phyloP scores from a whole-genome alignment of 2,797 vertebrate genomes.

The Hapalemur alaotrensis region DNA sequence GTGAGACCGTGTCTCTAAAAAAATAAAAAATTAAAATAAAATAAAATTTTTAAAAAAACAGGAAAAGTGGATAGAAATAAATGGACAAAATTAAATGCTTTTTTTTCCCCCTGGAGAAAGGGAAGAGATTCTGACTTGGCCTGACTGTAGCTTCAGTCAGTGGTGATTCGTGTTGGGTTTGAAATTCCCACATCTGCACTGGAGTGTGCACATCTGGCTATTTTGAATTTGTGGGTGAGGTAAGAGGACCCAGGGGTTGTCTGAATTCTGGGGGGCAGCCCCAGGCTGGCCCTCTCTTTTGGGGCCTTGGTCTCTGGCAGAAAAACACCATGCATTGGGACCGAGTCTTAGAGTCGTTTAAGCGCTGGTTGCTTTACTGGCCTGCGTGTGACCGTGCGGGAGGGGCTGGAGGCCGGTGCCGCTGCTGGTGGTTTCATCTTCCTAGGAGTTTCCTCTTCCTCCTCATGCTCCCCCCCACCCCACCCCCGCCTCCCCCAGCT shows the following conservation, averaged over 20 bases:
- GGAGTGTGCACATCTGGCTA: neutral
- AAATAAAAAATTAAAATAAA: neutral
- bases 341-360: neutral
- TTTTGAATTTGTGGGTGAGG: neutral
- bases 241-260: neutral
- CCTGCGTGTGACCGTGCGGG: fast-evolving
- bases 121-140: neutral
- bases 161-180: neutral
- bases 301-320: neutral
- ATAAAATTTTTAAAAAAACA: neutral
- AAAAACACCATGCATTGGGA: neutral
- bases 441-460: neutral
- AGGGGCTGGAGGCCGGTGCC: neutral
- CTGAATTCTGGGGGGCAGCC: neutral
- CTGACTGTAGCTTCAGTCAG: neutral
- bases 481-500: neutral
- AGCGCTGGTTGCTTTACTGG: neutral
- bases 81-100: neutral
- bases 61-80: neutral
- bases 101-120: neutral
- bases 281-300: neutral
- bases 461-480: fast-evolving
- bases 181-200: neutral
- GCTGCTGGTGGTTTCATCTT: neutral
- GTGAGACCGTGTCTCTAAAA: neutral